Evolutionary conservation across 2,797 vertebrate species (phyloP).

Genomic region (Sparus aurata): DNA sequence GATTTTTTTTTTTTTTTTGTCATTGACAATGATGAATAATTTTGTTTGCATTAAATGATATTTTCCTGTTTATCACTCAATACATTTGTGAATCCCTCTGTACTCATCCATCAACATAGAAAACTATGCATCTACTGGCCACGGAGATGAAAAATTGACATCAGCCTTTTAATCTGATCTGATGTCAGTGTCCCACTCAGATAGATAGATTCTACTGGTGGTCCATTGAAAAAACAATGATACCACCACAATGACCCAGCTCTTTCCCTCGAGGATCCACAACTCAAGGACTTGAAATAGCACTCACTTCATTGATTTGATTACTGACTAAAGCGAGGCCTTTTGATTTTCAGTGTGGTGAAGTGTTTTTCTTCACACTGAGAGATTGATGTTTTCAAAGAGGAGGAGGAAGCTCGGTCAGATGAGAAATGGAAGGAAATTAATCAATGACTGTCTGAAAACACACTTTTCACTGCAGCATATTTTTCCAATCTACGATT

Average conservation of each 20-base stretch:
- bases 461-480: not conserved
- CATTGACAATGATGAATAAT: not conserved
- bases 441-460: constrained; percentile 12
- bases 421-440: constrained; percentile 20
- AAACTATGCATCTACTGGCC: not conserved
- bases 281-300: constrained; percentile 43
- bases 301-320: constrained; percentile 47
- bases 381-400: constrained; percentile 52
- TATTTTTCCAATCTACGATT: constrained; percentile 17
- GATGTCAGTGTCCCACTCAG: not conserved
- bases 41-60: not conserved
- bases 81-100: not conserved
- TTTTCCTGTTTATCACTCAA: not conserved
- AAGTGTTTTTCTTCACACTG: constrained; percentile 38
- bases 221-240: constrained; percentile 14
- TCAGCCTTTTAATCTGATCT: not conserved
- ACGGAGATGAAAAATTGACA: not conserved
- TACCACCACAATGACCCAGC: not conserved
- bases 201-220: not conserved
- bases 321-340: constrained; percentile 36
- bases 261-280: constrained; percentile 12
- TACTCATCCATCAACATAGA: not conserved
- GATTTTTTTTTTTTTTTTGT: not conserved
- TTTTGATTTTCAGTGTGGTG: constrained; percentile 21
- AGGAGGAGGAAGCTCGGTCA: constrained; percentile 6